These are phyloP conservation scores for Trematocara stigmaticum DNA, from an alignment of 2,113 vertebrate species.

Conservation along the genomic window DNA sequence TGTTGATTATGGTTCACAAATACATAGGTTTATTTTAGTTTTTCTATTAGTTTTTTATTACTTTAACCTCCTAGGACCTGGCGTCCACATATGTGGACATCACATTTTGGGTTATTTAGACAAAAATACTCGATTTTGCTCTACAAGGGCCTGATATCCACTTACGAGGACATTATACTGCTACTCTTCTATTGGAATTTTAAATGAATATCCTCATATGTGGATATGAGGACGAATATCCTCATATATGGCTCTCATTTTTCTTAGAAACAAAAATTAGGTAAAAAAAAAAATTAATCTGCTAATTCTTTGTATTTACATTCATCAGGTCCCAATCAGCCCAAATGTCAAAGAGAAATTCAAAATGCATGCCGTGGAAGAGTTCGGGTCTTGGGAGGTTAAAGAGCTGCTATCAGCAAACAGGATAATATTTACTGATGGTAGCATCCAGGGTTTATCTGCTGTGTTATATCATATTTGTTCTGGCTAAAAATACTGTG, in stretches of 20 bases:
- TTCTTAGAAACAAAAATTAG: not conserved
- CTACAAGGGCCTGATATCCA: not conserved
- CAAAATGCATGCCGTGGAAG: accelerated
- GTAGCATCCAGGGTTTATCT: not conserved
- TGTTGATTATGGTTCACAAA: not conserved
- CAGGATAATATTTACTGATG: not conserved
- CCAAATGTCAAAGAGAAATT: not conserved
- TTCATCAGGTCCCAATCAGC: not conserved
- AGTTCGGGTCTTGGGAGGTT: not conserved
- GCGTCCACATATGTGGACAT: not conserved
- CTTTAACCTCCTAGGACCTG: not conserved
- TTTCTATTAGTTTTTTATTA: not conserved
- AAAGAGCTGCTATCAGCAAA: not conserved
- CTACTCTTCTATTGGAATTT: accelerated
- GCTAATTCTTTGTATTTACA: not conserved
- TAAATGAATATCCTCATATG: not conserved
- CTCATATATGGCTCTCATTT: not conserved
- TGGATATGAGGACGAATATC: not conserved
- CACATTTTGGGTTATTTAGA: not conserved
- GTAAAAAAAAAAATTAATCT: not conserved
- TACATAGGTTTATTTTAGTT: not conserved
- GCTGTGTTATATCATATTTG: not conserved
- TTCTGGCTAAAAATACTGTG: not conserved
- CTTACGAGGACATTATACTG: not conserved
- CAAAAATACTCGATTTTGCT: not conserved